Evolutionary conservation across 2,113 vertebrate genomes (phyloP).

Genomic region (Parus major): DNA sequence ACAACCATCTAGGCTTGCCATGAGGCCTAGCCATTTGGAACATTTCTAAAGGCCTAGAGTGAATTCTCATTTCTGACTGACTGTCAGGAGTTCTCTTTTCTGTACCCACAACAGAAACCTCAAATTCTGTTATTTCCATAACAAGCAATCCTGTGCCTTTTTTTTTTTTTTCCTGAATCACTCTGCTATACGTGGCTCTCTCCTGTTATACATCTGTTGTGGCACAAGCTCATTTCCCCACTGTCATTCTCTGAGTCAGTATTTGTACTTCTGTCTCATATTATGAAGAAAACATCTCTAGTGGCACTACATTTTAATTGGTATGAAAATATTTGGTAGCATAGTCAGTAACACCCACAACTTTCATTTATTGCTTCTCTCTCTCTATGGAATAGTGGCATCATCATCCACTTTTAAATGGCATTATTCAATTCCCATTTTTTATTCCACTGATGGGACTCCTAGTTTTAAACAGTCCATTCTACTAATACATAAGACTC

Average conservation of each 20-base stretch:
- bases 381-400: not conserved
- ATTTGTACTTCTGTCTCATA: conserved; percentile 70
- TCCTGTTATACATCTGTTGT: conserved; percentile 68
- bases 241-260: conserved; percentile 70
- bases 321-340: conserved; percentile 73
- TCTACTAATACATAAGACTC: not conserved
- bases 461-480: not conserved
- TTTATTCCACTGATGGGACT: not conserved
- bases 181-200: conserved; percentile 51
- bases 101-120: conserved; percentile 10
- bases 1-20: not conserved
- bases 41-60: not conserved
- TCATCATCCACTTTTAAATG: not conserved
- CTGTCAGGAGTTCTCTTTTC: not conserved
- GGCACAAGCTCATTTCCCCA: conserved; percentile 59
- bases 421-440: not conserved
- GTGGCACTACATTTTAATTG: conserved; percentile 65
- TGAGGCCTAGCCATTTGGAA: not conserved
- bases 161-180: conserved; percentile 48
- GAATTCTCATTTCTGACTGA: not conserved
- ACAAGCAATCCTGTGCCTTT: not conserved
- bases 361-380: conserved; percentile 38
- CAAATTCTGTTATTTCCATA: conserved; percentile 10
- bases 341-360: conserved; percentile 64
- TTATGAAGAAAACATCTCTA: conserved; percentile 69